phyloP scores from a whole-genome alignment of 1,140 invertebrate species.

The Centruroides sculpturatus region DNA sequence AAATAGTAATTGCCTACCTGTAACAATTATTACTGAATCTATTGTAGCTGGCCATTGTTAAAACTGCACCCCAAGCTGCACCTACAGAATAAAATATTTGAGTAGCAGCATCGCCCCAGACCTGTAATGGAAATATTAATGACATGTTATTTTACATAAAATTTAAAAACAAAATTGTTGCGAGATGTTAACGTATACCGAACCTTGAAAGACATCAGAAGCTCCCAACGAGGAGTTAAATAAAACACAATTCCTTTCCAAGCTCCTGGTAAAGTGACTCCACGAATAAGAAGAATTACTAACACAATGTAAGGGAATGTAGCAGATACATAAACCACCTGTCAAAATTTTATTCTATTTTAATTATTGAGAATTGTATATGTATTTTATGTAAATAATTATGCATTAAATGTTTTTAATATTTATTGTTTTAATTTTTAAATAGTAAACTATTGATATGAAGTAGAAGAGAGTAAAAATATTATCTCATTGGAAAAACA shows the following conservation, averaged over 20 bases:
- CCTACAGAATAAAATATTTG: slow-evolving; percentile 36
- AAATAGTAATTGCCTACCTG: slow-evolving; percentile 25
- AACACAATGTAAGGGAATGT: slow-evolving; percentile 50
- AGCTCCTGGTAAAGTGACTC: slow-evolving; percentile 45
- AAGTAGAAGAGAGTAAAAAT: no score
- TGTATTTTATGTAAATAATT: neutral
- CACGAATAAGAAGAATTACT: slow-evolving; percentile 42
- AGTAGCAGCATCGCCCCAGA: slow-evolving; percentile 36
- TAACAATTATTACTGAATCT: slow-evolving; percentile 50
- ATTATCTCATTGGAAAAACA: no score
- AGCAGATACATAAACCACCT: slow-evolving; percentile 54
- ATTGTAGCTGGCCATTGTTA: slow-evolving; percentile 43
- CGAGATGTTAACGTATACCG: neutral
- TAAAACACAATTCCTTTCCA: slow-evolving; percentile 29
- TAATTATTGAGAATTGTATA: neutral
- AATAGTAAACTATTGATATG: neutral
- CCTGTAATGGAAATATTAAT: slow-evolving; percentile 23
- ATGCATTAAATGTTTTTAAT: neutral
- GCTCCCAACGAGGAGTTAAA: slow-evolving; percentile 44
- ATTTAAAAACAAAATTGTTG: neutral
- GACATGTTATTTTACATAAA: slow-evolving; percentile 20
- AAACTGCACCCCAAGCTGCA: slow-evolving; percentile 61
- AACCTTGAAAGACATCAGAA: slow-evolving; percentile 39
- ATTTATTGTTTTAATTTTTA: neutral
- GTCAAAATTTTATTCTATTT: neutral